Evolutionary conservation across 2,797 vertebrate genomes (phyloP).

Genomic region (Acanthurus lineatus): DNA sequence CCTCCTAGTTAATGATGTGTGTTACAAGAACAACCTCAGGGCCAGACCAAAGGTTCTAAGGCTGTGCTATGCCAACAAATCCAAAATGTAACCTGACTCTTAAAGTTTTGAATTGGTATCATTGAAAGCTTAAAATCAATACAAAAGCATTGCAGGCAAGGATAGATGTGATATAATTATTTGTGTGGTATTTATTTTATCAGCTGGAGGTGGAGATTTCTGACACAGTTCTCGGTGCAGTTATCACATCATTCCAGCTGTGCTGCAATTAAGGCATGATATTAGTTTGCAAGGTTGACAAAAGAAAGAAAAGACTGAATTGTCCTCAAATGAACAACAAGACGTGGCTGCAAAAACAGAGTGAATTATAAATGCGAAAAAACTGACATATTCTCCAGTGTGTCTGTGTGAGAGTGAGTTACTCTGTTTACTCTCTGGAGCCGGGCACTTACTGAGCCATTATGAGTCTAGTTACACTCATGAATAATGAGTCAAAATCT

Average conservation of each 20-base stretch:
- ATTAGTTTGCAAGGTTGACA: neutral
- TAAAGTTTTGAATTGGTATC: neutral
- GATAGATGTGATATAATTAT: neutral
- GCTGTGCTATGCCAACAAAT: neutral
- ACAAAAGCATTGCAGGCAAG: neutral
- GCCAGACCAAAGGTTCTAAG: neutral
- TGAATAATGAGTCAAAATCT: constrained; percentile 36
- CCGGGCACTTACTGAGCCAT: constrained; percentile 11
- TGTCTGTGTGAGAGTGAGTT: neutral
- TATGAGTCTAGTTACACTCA: neutral
- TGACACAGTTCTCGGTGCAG: neutral
- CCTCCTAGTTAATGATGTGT: neutral
- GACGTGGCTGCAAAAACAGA: neutral
- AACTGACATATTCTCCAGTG: neutral
- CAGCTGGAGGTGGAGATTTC: neutral
- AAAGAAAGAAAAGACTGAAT: neutral
- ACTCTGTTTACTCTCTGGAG: neutral
- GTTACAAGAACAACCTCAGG: neutral
- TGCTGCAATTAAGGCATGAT: neutral
- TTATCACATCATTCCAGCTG: constrained; percentile 1
- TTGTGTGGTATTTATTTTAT: neutral
- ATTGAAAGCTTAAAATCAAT: neutral
- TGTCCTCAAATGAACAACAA: neutral
- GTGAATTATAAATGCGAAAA: neutral
- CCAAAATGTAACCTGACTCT: neutral